Base-by-base conservation (phyloP, 2,797 vertebrate species). In the Knipowitschia caucasica region DNA sequence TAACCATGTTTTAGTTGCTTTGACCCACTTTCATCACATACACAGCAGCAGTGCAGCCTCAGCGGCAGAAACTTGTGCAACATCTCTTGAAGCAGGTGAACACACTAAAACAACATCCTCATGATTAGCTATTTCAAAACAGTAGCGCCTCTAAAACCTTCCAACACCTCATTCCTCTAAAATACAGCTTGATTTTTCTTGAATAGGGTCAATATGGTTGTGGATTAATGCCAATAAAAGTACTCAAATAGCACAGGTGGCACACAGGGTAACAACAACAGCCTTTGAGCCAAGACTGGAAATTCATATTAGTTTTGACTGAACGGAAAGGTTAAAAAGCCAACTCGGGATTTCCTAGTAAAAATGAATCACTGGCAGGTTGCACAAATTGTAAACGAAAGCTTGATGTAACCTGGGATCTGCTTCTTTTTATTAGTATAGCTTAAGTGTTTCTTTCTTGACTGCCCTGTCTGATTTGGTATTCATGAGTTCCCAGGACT, bases 401-500 rank as follows among this genome's bases (percentile, higher is more conserved):
- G 65, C 25, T 42, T 55, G 56, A 30, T 34, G 56, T 66, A 63
- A 75, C 81, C 67, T 53, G 43, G 60, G 75, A 66, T 65, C 55
- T 51, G 38, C 62, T 66, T 62, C 74, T 78, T 56, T 58, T 74
- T 66, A 39, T 17, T 21, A 24, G 39, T 25, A 42, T 40, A 21
- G n/a, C 15, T 8, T 14, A 25, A 23, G 5, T 25, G 8, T 25
- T 15, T 44, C 64, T 56, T 59, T 77, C 58, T 67, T 70, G 76
- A 73, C 60, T 31, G 66, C 58, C 63, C 56, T 58, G 69, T 68
- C 59, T 67, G 67, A 80, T 76, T 85, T 80, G 44, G 70, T 74
- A 81, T 87, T 86, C 75, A 82, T 80, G 67, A 79, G 64, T 78
- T 82, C 62, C 15, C 17, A 58, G 50, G 39, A 59, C 30, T 21